phyloP scores from a whole-genome alignment of 2,888 invertebrate genomes.

The Dasysyrphus tricinctus region DNA sequence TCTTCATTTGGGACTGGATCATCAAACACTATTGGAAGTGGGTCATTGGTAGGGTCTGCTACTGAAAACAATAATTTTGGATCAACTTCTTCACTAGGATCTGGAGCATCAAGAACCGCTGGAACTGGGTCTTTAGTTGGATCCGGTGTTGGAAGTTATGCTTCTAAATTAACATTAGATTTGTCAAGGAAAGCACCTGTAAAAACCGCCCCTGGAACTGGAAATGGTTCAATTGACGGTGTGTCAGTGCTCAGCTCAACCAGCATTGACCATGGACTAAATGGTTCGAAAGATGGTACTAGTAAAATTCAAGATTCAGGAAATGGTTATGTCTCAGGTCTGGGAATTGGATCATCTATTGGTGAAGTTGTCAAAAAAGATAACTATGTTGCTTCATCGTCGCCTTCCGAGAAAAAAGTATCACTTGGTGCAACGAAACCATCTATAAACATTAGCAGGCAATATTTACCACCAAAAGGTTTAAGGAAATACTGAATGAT shows the following conservation, averaged over 20 bases:
- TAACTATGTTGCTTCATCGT: not conserved
- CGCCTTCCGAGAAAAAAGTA: not conserved
- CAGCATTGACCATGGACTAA: not conserved
- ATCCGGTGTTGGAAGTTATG: not conserved
- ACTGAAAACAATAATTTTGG: not conserved
- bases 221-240: not conserved
- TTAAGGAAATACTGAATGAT: not conserved
- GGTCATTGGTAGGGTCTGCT: not conserved
- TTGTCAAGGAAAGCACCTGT: not conserved
- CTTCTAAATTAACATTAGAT: not conserved
- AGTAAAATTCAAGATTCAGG: not conserved
- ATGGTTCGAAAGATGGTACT: not conserved
- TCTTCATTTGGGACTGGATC: not conserved
- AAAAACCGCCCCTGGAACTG: not conserved
- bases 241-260: slow-evolving; percentile 15
- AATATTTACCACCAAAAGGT: not conserved
- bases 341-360: slow-evolving; percentile 20
- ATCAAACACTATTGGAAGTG: not conserved
- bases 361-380: slow-evolving; percentile 6
- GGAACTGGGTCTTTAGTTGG: not conserved
- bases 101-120: not conserved
- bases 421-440: too few species aligned
- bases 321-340: slow-evolving; percentile 5
- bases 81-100: not conserved
- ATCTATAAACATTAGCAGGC: not conserved